phyloP scores from a whole-genome alignment of 2,888 invertebrate genomes.

The Elysia crispata region DNA sequence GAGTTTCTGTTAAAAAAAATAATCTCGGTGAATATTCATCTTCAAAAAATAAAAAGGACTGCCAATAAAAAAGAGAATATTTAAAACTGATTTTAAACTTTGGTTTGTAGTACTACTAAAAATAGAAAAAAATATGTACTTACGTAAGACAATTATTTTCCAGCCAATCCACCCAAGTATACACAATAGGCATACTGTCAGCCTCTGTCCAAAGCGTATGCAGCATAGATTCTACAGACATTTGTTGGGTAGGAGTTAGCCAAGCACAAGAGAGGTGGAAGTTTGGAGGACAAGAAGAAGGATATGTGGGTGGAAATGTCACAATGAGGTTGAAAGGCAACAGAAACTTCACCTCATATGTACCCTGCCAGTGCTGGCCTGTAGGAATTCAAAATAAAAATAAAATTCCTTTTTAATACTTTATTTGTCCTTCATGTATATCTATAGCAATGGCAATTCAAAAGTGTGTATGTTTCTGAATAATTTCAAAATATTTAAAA shows the following conservation, averaged over 20 bases:
- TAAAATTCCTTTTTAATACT: no score
- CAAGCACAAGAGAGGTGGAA: constrained; percentile 65
- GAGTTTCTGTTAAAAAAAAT: no score
- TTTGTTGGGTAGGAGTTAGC: constrained; percentile 62
- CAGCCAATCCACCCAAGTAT: constrained; percentile 70
- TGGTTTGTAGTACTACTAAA: no score
- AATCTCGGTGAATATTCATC: no score
- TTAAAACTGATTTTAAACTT: no score
- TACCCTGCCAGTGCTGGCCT: constrained; percentile 60
- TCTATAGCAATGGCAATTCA: no score
- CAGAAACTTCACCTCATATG: constrained; percentile 60
- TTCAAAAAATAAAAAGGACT: no score
- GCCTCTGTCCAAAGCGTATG: constrained; percentile 63
- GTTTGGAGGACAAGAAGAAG: constrained; percentile 60
- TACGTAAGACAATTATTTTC: constrained; percentile 64
- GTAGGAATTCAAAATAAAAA: constrained; percentile 12
- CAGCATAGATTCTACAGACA: constrained; percentile 61
- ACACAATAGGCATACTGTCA: constrained; percentile 63
- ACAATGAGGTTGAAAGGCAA: constrained; percentile 64
- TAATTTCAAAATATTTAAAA: no score
- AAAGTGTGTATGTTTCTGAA: no score
- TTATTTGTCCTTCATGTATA: no score
- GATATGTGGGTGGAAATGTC: constrained; percentile 67
- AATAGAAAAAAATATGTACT: constrained; percentile 9
- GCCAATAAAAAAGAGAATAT: no score